Percentiles rank a stretch among this genome's conserved stretches.
phyloP scores from a whole-genome alignment of 2,888 invertebrate species.

The Agonopterix alstromeriana region DNA sequence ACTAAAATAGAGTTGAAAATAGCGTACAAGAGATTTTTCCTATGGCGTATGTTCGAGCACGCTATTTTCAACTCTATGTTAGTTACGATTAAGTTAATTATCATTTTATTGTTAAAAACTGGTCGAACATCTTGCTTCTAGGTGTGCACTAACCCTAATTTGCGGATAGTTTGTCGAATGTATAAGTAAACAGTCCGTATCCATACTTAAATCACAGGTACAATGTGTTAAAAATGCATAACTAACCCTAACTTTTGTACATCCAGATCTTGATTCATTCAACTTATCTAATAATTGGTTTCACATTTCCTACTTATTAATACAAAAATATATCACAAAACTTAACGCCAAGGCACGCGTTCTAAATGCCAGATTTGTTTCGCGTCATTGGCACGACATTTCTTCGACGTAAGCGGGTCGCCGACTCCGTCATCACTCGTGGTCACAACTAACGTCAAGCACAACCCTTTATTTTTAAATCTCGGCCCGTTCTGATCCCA shows the following conservation, averaged over 20 bases:
- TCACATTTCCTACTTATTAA: background rate
- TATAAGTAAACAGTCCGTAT: too few species aligned
- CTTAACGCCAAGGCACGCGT: constrained; percentile 80
- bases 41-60: too few species aligned
- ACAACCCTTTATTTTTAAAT: constrained; percentile 48
- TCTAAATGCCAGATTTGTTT: constrained; percentile 84
- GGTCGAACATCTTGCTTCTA: too few species aligned
- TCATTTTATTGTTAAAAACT: too few species aligned
- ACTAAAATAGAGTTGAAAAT: too few species aligned
- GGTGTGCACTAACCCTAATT: too few species aligned
- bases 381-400: constrained; percentile 68
- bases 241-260: background rate
- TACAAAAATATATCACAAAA: background rate
- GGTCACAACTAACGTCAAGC: constrained; percentile 43
- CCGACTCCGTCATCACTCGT: constrained; percentile 23
- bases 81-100: too few species aligned
- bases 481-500: constrained; percentile 79
- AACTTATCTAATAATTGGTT: background rate
- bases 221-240: constrained; percentile 6
- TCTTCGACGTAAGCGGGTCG: constrained; percentile 72
- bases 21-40: too few species aligned
- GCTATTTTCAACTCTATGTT: too few species aligned
- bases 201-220: constrained; percentile 7
- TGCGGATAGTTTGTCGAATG: too few species aligned
- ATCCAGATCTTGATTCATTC: background rate